Base-by-base conservation (phyloP, 2,888 invertebrate species). In the Drosophila suboccidentalis region DNA sequence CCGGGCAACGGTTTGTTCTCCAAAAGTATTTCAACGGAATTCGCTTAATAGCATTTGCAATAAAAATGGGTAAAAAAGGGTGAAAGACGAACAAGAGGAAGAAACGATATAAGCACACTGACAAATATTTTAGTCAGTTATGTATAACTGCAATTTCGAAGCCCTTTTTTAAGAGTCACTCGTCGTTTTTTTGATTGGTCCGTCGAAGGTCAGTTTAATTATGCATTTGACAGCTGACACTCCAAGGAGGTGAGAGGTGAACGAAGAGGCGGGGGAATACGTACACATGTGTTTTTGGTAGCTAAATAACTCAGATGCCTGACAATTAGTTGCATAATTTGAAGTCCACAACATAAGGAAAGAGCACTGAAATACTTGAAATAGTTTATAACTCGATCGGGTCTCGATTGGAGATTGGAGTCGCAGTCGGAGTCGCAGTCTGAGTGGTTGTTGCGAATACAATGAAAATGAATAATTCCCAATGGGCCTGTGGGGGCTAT, bases 391-490 rank as follows among this genome's bases (percentile, higher is more conserved):
- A 82, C 75, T 78, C 66, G 76, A 80, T 75, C 68, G 46, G 43
- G 19, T 34, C 32, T 13, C 34, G 29, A 60, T n/a, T 44, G 59
- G 17, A 11, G 26, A 26, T 5, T 26, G 26, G 5, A 26, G 26
- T 26, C 26, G 22, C 1, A 26, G 22, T 4, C 22, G 4, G 22
- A 22, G 15, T 15, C 22, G 19, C 19, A 22, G 22, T 22, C 22
- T 26, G 22, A 58, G 26, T 39, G 15, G 46, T 15, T 26, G 50
- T 15, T 26, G 50, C 53, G 74, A 63, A 79, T 58, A 81, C 89
- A 88, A 88, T 83, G 79, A 72, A 75, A 84, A 89, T 86, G 86
- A 89, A 87, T 87, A 89, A 86, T 84, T 86, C 89, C 87, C 89
- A 59, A 82, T 87, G 86, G 86, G 78, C 76, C 72, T 72, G 78